Conservation (phyloP, 2,797 vertebrate species). For the Varecia variegata region DNA sequence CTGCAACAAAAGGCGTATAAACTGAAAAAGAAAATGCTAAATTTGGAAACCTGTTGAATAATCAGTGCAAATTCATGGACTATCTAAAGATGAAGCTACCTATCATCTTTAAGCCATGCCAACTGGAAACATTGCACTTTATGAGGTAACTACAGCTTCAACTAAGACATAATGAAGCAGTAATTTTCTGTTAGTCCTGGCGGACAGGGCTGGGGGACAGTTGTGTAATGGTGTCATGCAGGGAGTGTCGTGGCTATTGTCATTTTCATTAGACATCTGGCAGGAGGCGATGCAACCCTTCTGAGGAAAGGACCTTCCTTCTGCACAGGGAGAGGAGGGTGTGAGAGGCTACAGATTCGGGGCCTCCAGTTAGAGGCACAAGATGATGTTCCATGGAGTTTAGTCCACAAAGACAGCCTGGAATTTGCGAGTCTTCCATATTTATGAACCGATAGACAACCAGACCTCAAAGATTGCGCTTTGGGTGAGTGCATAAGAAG, state of each 20-base stretch:
- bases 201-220: background rate
- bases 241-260: fast-evolving
- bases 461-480: background rate
- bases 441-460: background rate
- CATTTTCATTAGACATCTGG: background rate
- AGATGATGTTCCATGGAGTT: fast-evolving
- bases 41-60: background rate
- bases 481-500: background rate
- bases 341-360: background rate
- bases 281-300: background rate
- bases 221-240: no score
- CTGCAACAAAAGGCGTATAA: background rate
- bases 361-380: background rate
- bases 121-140: background rate
- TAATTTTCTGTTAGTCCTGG: background rate
- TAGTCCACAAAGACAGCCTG: background rate
- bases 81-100: background rate
- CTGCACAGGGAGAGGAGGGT: background rate
- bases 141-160: no score
- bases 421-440: background rate
- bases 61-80: background rate
- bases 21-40: background rate
- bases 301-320: background rate
- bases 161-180: background rate
- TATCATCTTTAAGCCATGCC: background rate